Base-by-base conservation (phyloP, 2,797 vertebrate species). In the Scolopax rusticola region DNA sequence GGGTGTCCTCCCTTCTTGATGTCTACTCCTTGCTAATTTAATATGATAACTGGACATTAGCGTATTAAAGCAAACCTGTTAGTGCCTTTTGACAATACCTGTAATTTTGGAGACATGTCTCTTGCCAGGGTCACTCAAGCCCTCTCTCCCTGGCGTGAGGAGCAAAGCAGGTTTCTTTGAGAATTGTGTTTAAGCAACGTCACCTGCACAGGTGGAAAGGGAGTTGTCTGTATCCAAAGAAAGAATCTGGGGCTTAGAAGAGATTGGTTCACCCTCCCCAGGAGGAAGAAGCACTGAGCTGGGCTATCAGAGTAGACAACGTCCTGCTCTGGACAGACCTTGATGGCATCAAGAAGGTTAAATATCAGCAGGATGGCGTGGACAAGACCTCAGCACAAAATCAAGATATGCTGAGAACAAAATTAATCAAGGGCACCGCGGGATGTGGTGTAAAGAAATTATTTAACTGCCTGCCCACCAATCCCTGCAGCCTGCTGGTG, bases 131-230 rank as follows among this genome's bases (percentile, higher is more conserved):
- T 54, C 47, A 17, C 15, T 38, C 0, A 0, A 86, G 14, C 4
- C 38, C 47, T 74, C 38, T 60, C 24, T 48, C 13, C 9, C 6
- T 20, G 7, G 15, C 12, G 32, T 2, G 12, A 74, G 48, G 9
- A 69, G 12, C 41, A 70, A 80, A 57, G 33, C 13, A 27, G 20
- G 6, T 12, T 48, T 80, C 51, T 57, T 33, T 54, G 59, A 57
- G 32, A 67, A 41, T 9, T 0, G 0, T 0, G 0, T 68, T 81
- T 80, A 63, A 48, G 28, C 28, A 56, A 25, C 1, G 2, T 45
- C 33, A 57, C 19, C 33, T 74, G 56, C 23, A 68, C 53, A 54
- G 20, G 21, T 13, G 4, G 59, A 64, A 67, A 45, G 63, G 25
- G 2, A 23, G 10, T 8, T n/a, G 6, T 43, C 23, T 48, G 21